A percentile compares a stretch with the other conserved stretches of the same genome.
Evolutionary conservation across 2,113 vertebrate species (phyloP).

Genomic region (Pogonocichla stellata): DNA sequence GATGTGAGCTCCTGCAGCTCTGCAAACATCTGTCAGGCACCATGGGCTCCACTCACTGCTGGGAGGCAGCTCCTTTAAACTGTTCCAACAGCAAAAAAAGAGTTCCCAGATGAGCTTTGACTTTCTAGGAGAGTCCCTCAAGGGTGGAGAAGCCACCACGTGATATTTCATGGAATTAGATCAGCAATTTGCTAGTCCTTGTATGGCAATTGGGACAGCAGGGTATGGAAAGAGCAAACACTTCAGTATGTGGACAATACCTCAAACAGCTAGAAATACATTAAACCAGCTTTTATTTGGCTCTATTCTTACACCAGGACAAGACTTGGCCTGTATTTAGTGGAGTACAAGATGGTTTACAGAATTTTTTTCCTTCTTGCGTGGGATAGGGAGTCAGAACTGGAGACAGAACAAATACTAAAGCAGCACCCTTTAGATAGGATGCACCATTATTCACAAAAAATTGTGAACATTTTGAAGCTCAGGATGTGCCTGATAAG

Average conservation of each 20-base stretch:
- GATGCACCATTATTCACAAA: not conserved
- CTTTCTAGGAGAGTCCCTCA: not conserved
- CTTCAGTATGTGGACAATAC: not conserved
- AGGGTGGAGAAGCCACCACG: not conserved
- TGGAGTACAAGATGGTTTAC: not conserved
- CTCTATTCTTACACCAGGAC: not conserved
- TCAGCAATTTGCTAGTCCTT: not conserved
- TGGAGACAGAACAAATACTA: not conserved
- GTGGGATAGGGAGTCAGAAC: not conserved
- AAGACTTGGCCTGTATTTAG: not conserved
- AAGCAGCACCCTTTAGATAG: not conserved
- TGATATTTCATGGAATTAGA: not conserved
- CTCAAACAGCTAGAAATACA: not conserved
- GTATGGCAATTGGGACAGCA: not conserved
- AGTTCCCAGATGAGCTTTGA: not conserved
- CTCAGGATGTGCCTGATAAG: not conserved
- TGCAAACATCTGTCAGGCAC: not conserved
- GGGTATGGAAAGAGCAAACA: not conserved
- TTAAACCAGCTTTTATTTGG: not conserved
- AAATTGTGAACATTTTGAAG: not conserved
- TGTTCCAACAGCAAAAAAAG: not conserved
- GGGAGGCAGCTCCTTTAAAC: not conserved
- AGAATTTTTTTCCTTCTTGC: not conserved
- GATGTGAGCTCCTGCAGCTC: not conserved
- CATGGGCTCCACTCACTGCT: accelerated